Percentiles rank a stretch among this genome's conserved stretches.
Evolutionary conservation across 2,113 vertebrate species (phyloP).

Genomic region (Pedetes capensis): DNA sequence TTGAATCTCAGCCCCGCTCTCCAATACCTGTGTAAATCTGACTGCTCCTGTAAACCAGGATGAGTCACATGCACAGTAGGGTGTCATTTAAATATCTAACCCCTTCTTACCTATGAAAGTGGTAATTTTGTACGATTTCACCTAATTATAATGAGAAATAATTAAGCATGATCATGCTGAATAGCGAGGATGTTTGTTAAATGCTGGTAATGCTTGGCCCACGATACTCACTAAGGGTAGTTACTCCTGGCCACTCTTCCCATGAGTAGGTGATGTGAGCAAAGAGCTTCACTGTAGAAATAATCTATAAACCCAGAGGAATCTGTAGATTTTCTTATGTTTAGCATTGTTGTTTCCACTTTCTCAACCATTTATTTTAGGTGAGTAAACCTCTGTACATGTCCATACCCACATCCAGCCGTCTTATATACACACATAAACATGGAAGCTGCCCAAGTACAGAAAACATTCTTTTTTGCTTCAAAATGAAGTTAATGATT

Average conservation of each 20-base stretch:
- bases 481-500: background rate
- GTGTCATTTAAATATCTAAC: background rate
- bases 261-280: background rate
- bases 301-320: background rate
- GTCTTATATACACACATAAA: background rate
- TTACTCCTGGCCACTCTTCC: background rate
- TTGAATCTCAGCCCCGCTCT: background rate
- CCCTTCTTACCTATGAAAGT: background rate
- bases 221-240: background rate
- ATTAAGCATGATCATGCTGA: background rate
- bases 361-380: conserved; percentile 16
- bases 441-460: background rate
- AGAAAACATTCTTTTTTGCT: background rate
- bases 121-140: background rate
- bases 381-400: background rate
- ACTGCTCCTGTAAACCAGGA: background rate
- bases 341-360: background rate
- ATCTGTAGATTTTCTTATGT: background rate
- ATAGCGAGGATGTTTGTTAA: background rate
- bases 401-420: background rate
- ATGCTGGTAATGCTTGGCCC: background rate
- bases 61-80: background rate
- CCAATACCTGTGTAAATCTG: background rate
- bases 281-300: background rate
- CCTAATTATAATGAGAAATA: background rate